phyloP scores from a whole-genome alignment of 2,888 invertebrate genomes.

The Drosophila paramelanica region DNA sequence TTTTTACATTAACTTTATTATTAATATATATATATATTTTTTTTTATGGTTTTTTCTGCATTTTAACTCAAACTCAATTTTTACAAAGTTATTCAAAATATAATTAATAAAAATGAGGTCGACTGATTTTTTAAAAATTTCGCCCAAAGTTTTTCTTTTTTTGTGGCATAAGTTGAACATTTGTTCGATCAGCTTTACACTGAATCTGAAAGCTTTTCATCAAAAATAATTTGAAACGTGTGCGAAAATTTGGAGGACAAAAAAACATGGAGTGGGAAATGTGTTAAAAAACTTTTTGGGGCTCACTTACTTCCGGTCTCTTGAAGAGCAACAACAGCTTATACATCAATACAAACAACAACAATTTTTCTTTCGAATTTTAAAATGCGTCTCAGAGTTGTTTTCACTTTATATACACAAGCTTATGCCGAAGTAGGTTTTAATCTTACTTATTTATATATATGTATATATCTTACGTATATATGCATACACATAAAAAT shows the following conservation, averaged over 20 bases:
- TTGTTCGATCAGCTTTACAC: neutral
- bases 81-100: neutral
- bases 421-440: too few species aligned
- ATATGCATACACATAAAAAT: constrained; percentile 35
- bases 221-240: neutral
- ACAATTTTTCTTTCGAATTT: constrained; percentile 5
- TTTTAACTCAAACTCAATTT: neutral
- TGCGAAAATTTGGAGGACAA: neutral
- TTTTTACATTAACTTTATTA: neutral
- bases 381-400: neutral
- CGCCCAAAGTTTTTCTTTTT: neutral
- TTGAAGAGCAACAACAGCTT: neutral
- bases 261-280: neutral
- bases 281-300: neutral
- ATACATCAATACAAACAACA: neutral
- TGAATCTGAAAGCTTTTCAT: neutral
- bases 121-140: neutral
- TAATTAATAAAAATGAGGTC: too few species aligned
- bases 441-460: constrained; percentile 3
- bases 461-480: neutral
- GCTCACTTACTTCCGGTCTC: neutral
- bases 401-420: neutral
- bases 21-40: too few species aligned
- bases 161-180: neutral
- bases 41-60: neutral